Percentiles rank a stretch among this genome's conserved stretches.
These are phyloP conservation scores for Hypanus sabinus DNA, from an alignment of 2,113 vertebrate genomes.

Conservation along the genomic window DNA sequence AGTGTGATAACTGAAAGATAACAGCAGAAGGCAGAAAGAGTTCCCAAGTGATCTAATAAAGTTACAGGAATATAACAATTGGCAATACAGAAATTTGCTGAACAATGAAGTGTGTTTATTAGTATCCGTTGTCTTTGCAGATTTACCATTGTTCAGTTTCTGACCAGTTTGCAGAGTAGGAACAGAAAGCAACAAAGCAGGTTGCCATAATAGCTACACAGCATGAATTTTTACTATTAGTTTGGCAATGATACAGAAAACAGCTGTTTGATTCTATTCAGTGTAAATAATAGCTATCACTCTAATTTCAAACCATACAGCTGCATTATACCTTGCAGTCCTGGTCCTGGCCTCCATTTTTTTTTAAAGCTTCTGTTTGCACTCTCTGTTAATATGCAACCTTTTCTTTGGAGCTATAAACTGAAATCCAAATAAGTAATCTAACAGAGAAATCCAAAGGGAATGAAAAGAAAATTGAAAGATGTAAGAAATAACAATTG, in stretches of 20 bases:
- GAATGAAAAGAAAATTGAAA: background rate
- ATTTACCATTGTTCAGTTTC: background rate
- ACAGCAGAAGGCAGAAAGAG: background rate
- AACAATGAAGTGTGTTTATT: background rate
- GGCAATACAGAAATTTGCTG: background rate
- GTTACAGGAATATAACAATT: background rate
- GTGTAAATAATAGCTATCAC: too few relatives aligned
- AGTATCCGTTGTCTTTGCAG: background rate
- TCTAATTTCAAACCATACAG: background rate
- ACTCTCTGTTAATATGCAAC: background rate
- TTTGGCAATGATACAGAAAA: background rate
- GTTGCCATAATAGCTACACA: background rate
- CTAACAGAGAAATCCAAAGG: background rate
- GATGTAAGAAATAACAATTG: background rate
- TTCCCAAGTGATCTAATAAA: background rate
- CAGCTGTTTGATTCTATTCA: background rate
- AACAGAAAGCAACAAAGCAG: background rate
- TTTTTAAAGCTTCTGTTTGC: background rate
- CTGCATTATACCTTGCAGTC: too few relatives aligned
- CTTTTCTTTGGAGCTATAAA: background rate
- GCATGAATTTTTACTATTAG: background rate
- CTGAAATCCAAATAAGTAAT: background rate
- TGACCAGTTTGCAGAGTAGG: background rate
- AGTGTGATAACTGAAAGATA: background rate
- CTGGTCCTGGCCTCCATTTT: background rate